A percentile compares a stretch with the other conserved stretches of the same genome.
Conservation (phyloP, 2,888 invertebrate genomes). For the Sycophila texana region DNA sequence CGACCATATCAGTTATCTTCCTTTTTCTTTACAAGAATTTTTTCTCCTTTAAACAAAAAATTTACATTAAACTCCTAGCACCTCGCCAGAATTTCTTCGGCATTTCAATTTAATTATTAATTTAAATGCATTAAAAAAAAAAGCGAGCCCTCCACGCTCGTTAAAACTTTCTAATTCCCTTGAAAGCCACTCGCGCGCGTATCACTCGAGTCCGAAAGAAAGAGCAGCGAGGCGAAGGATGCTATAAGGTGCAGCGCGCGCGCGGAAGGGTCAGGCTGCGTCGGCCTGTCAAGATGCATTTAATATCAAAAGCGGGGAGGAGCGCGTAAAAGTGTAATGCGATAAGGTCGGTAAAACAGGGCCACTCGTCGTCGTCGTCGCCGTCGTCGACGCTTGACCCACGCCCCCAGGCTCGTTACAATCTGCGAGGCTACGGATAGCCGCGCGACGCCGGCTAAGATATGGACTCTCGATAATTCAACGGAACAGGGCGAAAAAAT, state of each 20-base stretch:
- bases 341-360: constrained; percentile 35
- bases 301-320: neutral
- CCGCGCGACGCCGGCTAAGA: constrained; percentile 57
- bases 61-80: neutral
- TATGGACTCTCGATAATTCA: constrained; percentile 69
- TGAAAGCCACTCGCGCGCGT: too few relatives aligned
- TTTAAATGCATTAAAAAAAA: neutral
- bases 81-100: neutral
- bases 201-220: too few relatives aligned
- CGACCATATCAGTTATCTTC: neutral
- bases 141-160: too few relatives aligned
- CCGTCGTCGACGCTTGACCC: neutral
- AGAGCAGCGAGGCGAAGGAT: too few relatives aligned
- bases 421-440: neutral
- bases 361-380: neutral
- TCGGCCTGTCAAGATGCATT: neutral
- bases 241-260: too few relatives aligned
- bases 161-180: too few relatives aligned
- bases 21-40: too few relatives aligned
- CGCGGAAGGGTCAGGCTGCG: too few relatives aligned
- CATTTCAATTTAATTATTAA: neutral
- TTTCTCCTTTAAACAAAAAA: neutral
- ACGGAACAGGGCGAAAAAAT: constrained; percentile 70
- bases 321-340: constrained; percentile 31
- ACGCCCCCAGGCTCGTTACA: neutral